These are phyloP conservation scores for Rhynchomys soricoides DNA, from an alignment of 2,113 vertebrate species.

Conservation along the genomic window DNA sequence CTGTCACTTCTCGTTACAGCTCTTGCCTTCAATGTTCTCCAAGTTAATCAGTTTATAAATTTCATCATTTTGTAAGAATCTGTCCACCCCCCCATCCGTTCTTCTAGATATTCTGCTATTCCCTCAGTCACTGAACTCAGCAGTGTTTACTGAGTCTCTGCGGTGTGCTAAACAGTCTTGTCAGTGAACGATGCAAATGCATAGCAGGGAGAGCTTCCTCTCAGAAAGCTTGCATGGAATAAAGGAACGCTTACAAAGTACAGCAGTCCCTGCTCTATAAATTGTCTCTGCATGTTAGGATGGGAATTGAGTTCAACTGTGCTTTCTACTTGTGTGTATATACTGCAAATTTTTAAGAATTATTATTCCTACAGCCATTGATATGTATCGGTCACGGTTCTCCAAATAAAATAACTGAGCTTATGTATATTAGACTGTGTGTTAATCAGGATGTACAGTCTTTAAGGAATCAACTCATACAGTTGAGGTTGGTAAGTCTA, in stretches of 20 bases:
- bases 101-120: not conserved
- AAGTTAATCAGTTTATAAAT: no score
- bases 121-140: not conserved
- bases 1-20: accelerated
- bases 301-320: not conserved
- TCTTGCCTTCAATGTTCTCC: not conserved
- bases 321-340: not conserved
- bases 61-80: no score
- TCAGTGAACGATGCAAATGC: not conserved
- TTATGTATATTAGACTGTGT: not conserved
- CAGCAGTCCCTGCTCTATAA: not conserved
- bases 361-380: not conserved
- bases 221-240: not conserved
- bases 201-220: not conserved
- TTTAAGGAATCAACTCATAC: not conserved
- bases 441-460: not conserved
- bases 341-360: not conserved
- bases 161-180: not conserved
- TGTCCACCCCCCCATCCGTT: not conserved
- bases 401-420: not conserved
- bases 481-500: no score
- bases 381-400: not conserved
- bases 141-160: not conserved
- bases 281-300: no score
- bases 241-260: not conserved